Conservation (phyloP, 1,140 invertebrate species). For the Drosophila hydei region DNA sequence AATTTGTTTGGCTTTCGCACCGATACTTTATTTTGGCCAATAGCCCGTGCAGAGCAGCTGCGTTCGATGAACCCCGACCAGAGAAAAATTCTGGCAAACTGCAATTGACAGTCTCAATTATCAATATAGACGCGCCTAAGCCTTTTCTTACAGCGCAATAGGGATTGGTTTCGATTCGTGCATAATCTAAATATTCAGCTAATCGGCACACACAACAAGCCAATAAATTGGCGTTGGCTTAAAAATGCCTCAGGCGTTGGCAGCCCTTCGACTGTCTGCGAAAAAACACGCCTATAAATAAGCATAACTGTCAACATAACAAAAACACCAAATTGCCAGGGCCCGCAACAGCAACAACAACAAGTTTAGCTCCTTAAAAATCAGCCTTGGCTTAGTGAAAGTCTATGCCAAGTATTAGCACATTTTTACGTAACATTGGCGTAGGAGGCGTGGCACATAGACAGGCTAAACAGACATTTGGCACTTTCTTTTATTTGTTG, state of each 20-base stretch:
- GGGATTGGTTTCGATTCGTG: conserved; percentile 54
- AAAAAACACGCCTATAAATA: conserved; percentile 67
- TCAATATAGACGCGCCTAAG: conserved; percentile 40
- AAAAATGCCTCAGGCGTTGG: conserved; percentile 47
- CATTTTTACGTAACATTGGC: conserved; percentile 44
- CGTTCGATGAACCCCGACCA: conserved; percentile 46
- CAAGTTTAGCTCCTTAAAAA: conserved; percentile 9
- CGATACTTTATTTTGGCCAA: conserved; percentile 58
- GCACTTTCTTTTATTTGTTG: conserved; percentile 8
- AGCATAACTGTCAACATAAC: conserved; percentile 74
- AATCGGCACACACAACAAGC: conserved; percentile 76
- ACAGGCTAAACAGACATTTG: conserved; percentile 32
- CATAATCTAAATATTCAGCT: conserved; percentile 73
- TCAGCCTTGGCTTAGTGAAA: conserved; percentile 44
- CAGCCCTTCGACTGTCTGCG: conserved; percentile 38
- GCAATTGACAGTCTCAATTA: conserved; percentile 55
- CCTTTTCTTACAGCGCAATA: conserved; percentile 53
- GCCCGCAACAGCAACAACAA: conserved; percentile 1
- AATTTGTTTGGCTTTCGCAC: conserved; percentile 65
- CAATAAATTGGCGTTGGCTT: conserved; percentile 72
- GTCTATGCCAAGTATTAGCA: conserved; percentile 44
- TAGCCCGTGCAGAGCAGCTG: conserved; percentile 24
- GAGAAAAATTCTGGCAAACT: conserved; percentile 1
- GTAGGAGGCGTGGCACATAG: conserved; percentile 24
- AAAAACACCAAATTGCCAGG: conserved; percentile 41